Evolutionary conservation across 2,888 invertebrate genomes (phyloP).

Genomic region (Sicus ferrugineus): DNA sequence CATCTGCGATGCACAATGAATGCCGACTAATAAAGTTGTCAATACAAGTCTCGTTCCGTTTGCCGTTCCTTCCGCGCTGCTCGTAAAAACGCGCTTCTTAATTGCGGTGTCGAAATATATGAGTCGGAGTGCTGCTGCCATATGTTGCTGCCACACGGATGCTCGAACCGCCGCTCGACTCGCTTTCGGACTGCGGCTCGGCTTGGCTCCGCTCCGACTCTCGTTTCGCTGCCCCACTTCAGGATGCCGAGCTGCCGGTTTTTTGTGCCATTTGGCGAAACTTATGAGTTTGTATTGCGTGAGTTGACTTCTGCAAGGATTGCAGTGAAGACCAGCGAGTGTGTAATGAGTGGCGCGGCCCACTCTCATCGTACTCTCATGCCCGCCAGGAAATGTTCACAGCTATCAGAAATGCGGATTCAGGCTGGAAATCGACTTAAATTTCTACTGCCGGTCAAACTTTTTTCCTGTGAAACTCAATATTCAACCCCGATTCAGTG

Average conservation of each 20-base stretch:
- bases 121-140: conserved; percentile 1
- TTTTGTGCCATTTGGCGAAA: neutral
- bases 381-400: neutral
- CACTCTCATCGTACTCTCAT: neutral
- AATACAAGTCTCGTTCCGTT: neutral
- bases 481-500: too few relatives aligned
- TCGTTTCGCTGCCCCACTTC: neutral
- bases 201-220: neutral
- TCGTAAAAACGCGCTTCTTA: conserved; percentile 32
- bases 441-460: too few relatives aligned
- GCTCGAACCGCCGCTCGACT: neutral
- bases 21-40: conserved; percentile 7
- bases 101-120: conserved; percentile 41
- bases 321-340: conserved; percentile 2
- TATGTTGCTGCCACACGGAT: neutral
- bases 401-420: too few relatives aligned
- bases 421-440: too few relatives aligned
- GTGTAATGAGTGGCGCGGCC: neutral
- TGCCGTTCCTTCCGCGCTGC: neutral
- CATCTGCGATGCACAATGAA: too few relatives aligned
- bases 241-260: neutral
- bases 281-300: conserved; percentile 16
- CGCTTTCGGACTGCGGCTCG: neutral
- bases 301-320: neutral
- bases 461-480: too few relatives aligned